Base-by-base conservation (phyloP, 2,113 vertebrate species). In the Nothobranchius furzeri region DNA sequence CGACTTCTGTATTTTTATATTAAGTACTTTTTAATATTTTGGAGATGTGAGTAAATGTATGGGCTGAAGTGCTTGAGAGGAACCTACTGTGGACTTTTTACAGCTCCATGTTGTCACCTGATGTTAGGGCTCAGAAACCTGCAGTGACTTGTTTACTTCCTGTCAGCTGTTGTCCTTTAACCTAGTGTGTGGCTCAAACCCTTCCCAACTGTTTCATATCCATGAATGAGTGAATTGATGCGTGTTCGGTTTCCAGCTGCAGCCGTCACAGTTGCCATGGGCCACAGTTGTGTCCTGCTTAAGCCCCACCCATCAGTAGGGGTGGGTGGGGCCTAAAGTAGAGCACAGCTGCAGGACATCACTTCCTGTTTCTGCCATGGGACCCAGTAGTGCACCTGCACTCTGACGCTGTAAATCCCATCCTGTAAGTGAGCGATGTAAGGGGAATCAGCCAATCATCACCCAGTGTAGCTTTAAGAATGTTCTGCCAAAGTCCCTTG, bases 1-100 rank as follows among this genome's bases (percentile, higher is more conserved):
- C 90, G 84, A 93, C 85, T 92, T 93, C 90, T 92, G 92, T 94
- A 93, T 92, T 94, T 94, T 94, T 94, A 93, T 93, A 94, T 93
- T 92, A 86, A 93, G 91, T 91, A 92, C 85, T 93, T 93, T 93
- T 92, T 91, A 93, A 92, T 93, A 92, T 92, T 93, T 92, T 92
- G 86, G 86, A 91, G 87, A 85, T 89, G 88, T 85, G 85, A 90
- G 86, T 83, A 89, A 85, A 79, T 89, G 89, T 92, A 90, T 82
- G 90, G 82, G 89, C 87, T 81, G 86, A 84, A 85, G 82, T 81
- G 81, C 87, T 73, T 82, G 84, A 89, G 63, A 75, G 59, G 69
- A 86, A 79, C 82, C 81, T 79, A 70, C 76, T 70, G 78, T 87
- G 82, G 76, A 87, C 79, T 89, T 91, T 89, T 86, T 86, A 82